Evolutionary conservation across 2,797 vertebrate species (phyloP).

Genomic region (Myotis findleyi): DNA sequence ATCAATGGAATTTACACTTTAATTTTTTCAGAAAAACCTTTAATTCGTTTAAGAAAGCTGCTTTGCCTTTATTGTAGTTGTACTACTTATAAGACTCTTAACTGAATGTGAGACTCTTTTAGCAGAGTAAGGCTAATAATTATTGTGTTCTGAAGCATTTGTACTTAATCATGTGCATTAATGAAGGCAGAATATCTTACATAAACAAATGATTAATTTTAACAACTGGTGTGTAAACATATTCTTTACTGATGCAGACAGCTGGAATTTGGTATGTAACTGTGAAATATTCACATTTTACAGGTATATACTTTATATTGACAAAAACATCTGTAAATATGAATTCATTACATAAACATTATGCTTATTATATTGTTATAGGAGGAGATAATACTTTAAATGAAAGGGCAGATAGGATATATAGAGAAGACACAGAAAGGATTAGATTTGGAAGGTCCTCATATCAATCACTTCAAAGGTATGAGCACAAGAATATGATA

Average conservation of each 20-base stretch:
- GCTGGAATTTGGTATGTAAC: neutral
- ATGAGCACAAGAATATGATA: neutral
- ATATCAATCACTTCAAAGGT: neutral
- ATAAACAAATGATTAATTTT: slow-evolving; percentile 67
- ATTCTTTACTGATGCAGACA: slow-evolving; percentile 32
- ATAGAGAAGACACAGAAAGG: neutral
- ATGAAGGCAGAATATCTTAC: slow-evolving; percentile 21
- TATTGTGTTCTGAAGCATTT: slow-evolving; percentile 29
- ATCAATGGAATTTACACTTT: neutral
- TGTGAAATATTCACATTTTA: neutral
- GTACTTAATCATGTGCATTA: slow-evolving; percentile 3
- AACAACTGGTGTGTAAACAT: slow-evolving; percentile 24
- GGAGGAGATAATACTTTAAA: neutral
- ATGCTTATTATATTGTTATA: neutral
- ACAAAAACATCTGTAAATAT: neutral
- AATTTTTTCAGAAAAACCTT: neutral
- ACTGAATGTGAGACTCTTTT: neutral
- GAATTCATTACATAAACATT: neutral
- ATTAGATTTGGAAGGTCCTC: neutral
- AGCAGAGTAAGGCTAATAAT: neutral
- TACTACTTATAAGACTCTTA: neutral
- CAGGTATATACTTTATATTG: neutral
- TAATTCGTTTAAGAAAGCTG: neutral
- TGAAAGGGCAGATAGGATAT: neutral
- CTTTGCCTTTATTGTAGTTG: neutral